Base-by-base conservation (phyloP, 2,888 invertebrate genomes). In the Volucella zonaria region DNA sequence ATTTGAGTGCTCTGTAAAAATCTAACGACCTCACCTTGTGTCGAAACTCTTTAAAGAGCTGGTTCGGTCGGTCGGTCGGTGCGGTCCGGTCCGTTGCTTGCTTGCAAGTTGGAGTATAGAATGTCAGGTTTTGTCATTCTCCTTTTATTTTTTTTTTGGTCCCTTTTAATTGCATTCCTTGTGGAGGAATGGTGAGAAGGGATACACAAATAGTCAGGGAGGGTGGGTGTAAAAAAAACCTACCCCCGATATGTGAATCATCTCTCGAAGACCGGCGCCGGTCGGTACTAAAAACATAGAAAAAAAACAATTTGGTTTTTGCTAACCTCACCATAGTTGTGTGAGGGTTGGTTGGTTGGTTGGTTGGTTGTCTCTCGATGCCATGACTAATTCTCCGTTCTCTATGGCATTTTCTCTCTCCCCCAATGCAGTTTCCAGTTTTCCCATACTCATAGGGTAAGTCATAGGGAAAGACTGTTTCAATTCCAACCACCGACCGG, bases 231-330 rank as follows among this genome's bases (percentile, higher is more conserved):
- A 23, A 49, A 42, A n/a, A 49, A 76, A 70, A 75, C 23, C 75
- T 59, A 85, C 83, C 83, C 31, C 73, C 62, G 73, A 58, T 54
- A 62, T 68, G 81, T 85, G 85, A 85, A 81, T 85, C 85, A 85
- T 85, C 81, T 67, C 52, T 51, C 76, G 52, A 85, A 80, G 62
- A 78, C 81, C 85, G 85, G 85, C 85, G 85, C 85, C 85, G 85
- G 85, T 85, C 81, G 85, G 85, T 81, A 74, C 73, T 81, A 67
- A 85, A 58, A 74, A 67, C 10, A 54, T 14, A 31, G 68, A 51
- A 40, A 59, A 31, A 54, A 70, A 64, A 40, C 45, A 43, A 54
- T 6, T 31, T 31, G 31, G 31, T 31, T 31, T 31, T 43, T 18
- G 61, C 49, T 52, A 61, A 64, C 45, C 56, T 42, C 56, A 75